Evolutionary conservation across 2,113 vertebrate genomes (phyloP).

Genomic region (Sterrhoptilus dennistouni): DNA sequence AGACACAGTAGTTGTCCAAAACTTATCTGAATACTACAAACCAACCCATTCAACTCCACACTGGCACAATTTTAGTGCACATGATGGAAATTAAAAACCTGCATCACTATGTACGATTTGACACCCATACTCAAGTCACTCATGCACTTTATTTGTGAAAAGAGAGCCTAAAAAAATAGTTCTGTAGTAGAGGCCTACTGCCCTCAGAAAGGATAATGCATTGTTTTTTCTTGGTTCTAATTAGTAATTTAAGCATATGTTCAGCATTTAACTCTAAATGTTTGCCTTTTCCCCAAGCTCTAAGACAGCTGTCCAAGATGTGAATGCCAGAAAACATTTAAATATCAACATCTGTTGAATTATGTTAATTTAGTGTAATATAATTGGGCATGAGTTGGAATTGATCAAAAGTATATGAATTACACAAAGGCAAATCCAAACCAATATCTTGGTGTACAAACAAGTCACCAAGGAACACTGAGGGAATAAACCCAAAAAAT

Average conservation of each 20-base stretch:
- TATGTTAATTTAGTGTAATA: constrained; percentile 87
- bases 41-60: not conserved
- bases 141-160: constrained; percentile 45
- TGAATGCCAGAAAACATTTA: constrained; percentile 86
- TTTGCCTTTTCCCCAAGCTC: constrained; percentile 86
- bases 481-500: constrained; percentile 2
- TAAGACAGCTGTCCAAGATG: constrained; percentile 84
- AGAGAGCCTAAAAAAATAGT: constrained; percentile 7
- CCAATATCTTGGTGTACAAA: constrained; percentile 62
- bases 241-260: constrained; percentile 89
- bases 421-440: constrained; percentile 76
- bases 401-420: constrained; percentile 78
- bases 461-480: constrained; percentile 56
- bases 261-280: constrained; percentile 88
- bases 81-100: constrained; percentile 37
- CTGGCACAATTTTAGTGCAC: not conserved
- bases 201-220: constrained; percentile 82
- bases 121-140: not conserved
- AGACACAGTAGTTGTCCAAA: not conserved
- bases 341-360: constrained; percentile 89
- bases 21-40: not conserved
- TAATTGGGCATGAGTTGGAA: constrained; percentile 83
- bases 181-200: constrained; percentile 62
- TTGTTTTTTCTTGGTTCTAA: constrained; percentile 81
- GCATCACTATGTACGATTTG: not conserved